Evolutionary conservation across 2,888 invertebrate species (phyloP), one percentile per base, ranked within the genome.

Genomic region (Cyclophora punctaria): DNA sequence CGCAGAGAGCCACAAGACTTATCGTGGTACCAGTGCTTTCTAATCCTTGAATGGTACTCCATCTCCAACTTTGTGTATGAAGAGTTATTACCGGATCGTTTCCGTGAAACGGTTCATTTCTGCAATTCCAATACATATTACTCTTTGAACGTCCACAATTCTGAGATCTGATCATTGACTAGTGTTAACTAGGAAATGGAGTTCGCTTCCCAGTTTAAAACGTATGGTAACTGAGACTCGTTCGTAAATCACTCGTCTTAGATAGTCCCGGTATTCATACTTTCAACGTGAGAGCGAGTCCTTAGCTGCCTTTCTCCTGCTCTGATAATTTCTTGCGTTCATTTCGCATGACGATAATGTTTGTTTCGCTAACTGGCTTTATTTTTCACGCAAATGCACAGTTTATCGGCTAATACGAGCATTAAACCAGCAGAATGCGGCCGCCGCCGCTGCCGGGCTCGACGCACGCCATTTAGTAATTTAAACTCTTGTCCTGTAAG

Each of bases 321-420:
- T 49, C 48, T 48, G 35, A 57, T 66, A 66, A 69, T 67, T 69
- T 65, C 64, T 72, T 62, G 65, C 20, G 60, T 60, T 69, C 64
- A 73, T 74, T 75, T 69, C 51, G 63, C 67, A 69, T 67, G 58
- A 63, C 60, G 58, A 58, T 66, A 69, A 67, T 71, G 71, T 78
- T 78, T 75, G 73, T 78, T 75, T 73, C 66, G 69, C 68, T 72
- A 75, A 77, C 69, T 67, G 63, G 62, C 63, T 71, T 72, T 78
- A 76, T 78, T 80, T 80, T 78, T 79, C 75, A 75, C 73, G 65
- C 67, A 77, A 80, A 75, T 71, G 68, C 71, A 72, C 69, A 71
- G 69, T 75, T 76, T 75, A 78, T 75, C 72, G 64, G 64, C 67
- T 73, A 73, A 74, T 73, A 73, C 68, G 67, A 69, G 69, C 70